Evolutionary conservation across 2,888 invertebrate genomes (phyloP), one percentile per base, ranked within the genome.

Genomic region (Aspidiotus rigidus): DNA sequence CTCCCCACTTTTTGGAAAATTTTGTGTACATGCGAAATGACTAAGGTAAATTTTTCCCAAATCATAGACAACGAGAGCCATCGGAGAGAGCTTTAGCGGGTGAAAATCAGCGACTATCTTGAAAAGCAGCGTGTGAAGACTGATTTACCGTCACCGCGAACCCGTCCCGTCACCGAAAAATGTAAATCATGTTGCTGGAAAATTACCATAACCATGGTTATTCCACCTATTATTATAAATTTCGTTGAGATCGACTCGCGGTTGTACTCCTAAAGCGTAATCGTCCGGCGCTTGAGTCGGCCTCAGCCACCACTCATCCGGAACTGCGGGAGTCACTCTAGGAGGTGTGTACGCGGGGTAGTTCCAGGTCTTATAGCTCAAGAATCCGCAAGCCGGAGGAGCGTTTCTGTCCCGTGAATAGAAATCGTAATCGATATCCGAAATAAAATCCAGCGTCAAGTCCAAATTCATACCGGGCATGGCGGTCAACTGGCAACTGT

Each of bases 381-480:
- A 62, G 13, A 74, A 74, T 62, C 73, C 70, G 71, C 75, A 75
- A 39, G 70, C 70, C 39, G 75, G 72, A 9, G 74, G 74, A 70
- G 87, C 88, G 75, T 87, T 87, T 39, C 87, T 80, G 79, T 90
- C 89, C 44, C 86, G 80, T 74, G 89, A 89, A 76, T 88, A 91
- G 76, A 88, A 90, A 75, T 91, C 90, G 74, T 86, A 90, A 73
- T 88, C 86, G 41, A 83, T 81, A 74, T 88, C 87, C 9, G 85
- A 83, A 0, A 83, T 81, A 72, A 87, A 83, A 73, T 86, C 86
- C 41, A 82, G 78, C 54, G 80, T 79, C 0, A 86, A 76, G 75
- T 90, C 86, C 77, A 90, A 83, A 42, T 85, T 83, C 72, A 85
- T 81, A 61, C 87, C 81, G 0, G 90, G 88, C 62, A 86, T 81